These are phyloP conservation scores for Brachyhypopomus occidentalis DNA, from an alignment of 2,113 vertebrate genomes.

Conservation along the genomic window DNA sequence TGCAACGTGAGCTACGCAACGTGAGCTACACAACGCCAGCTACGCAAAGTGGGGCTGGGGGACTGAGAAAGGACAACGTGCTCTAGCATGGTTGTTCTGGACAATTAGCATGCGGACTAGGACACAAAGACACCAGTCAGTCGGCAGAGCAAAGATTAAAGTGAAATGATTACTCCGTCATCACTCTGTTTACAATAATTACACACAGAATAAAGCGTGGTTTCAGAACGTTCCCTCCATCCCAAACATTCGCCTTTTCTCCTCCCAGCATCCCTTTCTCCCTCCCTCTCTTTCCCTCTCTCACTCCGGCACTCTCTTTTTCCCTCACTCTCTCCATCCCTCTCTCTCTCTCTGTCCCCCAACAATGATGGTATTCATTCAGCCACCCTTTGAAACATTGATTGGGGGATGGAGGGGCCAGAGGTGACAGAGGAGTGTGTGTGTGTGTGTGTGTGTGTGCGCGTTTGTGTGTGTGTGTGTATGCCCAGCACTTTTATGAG, in stretches of 20 bases:
- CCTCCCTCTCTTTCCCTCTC: conserved; percentile 43
- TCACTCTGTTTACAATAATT: conserved; percentile 51
- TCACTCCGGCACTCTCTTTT: no score
- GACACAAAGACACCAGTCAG: conserved; percentile 36
- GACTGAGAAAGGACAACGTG: conserved; percentile 18
- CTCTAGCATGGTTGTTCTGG: background rate
- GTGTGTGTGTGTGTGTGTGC: conserved; percentile 13
- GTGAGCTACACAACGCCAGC: conserved; percentile 18
- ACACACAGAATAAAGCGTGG: conserved; percentile 48
- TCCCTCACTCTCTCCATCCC: background rate
- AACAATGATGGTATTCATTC: conserved; percentile 78
- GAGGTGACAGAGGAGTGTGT: conserved; percentile 65
- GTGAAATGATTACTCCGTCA: conserved; percentile 48
- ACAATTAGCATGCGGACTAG: conserved; percentile 42
- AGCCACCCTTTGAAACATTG: conserved; percentile 76
- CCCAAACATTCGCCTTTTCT: conserved; percentile 35
- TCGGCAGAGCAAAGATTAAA: conserved; percentile 54
- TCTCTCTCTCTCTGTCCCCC: conserved; percentile 58
- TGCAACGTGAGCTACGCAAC: conserved; percentile 8
- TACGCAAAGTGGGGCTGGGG: background rate
- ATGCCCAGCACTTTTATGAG: conserved; percentile 64
- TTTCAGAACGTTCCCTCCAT: conserved; percentile 57
- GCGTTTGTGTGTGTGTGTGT: background rate
- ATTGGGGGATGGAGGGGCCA: conserved; percentile 64
- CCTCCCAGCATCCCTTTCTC: background rate